phyloP scores from a whole-genome alignment of 2,888 invertebrate genomes.

The Hirtodrosophila cameraria region DNA sequence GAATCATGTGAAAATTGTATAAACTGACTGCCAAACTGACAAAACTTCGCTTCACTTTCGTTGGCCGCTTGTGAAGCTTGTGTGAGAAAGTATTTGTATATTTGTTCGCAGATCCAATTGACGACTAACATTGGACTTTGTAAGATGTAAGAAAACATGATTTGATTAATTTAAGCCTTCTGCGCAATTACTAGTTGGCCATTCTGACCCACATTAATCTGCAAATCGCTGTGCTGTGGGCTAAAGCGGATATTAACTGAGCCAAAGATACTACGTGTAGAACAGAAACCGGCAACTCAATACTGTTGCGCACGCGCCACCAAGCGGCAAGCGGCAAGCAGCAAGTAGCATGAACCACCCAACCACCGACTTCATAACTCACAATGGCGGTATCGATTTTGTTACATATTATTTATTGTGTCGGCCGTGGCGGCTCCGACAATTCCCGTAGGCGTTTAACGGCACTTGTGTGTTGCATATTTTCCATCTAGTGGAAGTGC shows the following conservation, averaged over 20 bases:
- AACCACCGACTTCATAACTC: slow-evolving; percentile 62
- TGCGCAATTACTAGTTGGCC: slow-evolving; percentile 54
- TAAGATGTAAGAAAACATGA: no score
- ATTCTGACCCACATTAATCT: slow-evolving; percentile 69
- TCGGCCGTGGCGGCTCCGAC: slow-evolving; percentile 39
- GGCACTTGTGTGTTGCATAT: slow-evolving; percentile 68
- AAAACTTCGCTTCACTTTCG: slow-evolving; percentile 59
- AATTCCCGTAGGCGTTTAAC: slow-evolving; percentile 65
- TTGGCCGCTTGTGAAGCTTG: slow-evolving; percentile 19
- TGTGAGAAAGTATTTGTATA: slow-evolving; percentile 60
- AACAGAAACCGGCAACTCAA: slow-evolving; percentile 20
- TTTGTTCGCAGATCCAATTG: slow-evolving; percentile 22
- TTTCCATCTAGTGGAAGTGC: slow-evolving; percentile 44
- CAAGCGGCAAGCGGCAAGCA: slow-evolving; percentile 54
- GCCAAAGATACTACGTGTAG: slow-evolving; percentile 26
- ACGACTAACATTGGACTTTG: background rate
- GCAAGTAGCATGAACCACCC: no score
- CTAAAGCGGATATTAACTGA: slow-evolving; percentile 67
- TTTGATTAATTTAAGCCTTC: slow-evolving; percentile 41
- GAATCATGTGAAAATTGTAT: slow-evolving; percentile 59
- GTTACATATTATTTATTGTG: slow-evolving; percentile 74
- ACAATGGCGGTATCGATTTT: slow-evolving; percentile 66
- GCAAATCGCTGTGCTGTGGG: slow-evolving; percentile 57
- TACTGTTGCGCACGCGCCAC: slow-evolving; percentile 14
- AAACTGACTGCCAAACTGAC: slow-evolving; percentile 34